These are phyloP conservation scores for Micromys minutus DNA, from an alignment of 2,113 vertebrate genomes.

Conservation along the genomic window DNA sequence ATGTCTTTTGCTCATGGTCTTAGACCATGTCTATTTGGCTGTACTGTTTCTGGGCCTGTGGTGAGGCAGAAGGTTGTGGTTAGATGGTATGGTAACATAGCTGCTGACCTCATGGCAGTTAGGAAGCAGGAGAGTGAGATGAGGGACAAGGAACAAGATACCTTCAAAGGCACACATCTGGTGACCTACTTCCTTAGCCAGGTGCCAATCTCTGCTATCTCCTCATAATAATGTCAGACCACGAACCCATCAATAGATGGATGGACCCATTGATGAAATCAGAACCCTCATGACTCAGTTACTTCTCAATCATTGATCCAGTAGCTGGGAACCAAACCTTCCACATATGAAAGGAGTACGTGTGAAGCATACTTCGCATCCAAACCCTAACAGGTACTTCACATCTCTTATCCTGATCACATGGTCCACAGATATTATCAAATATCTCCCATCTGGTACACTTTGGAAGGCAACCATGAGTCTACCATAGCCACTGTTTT, in stretches of 20 bases:
- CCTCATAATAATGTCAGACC: not conserved
- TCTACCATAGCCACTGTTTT: too few species aligned
- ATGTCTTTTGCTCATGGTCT: not conserved
- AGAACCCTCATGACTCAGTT: not conserved
- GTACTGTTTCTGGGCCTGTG: not conserved
- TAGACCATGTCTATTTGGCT: not conserved
- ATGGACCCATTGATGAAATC: not conserved
- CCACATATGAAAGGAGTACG: not conserved
- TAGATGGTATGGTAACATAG: not conserved
- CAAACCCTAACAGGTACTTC: not conserved
- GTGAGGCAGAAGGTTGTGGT: not conserved
- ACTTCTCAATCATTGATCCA: not conserved
- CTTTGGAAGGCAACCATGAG: not conserved
- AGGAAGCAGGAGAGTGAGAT: not conserved
- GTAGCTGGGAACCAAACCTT: not conserved
- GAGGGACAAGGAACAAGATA: not conserved
- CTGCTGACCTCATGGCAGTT: not conserved
- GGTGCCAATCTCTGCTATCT: too few species aligned
- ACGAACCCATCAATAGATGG: not conserved
- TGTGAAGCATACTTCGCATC: not conserved
- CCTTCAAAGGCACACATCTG: not conserved
- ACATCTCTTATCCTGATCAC: not conserved
- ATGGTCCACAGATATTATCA: fast-evolving
- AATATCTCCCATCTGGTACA: fast-evolving
- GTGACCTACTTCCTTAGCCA: not conserved